phyloP scores from a whole-genome alignment of 2,888 invertebrate genomes.

The Mimachlamys varia region DNA sequence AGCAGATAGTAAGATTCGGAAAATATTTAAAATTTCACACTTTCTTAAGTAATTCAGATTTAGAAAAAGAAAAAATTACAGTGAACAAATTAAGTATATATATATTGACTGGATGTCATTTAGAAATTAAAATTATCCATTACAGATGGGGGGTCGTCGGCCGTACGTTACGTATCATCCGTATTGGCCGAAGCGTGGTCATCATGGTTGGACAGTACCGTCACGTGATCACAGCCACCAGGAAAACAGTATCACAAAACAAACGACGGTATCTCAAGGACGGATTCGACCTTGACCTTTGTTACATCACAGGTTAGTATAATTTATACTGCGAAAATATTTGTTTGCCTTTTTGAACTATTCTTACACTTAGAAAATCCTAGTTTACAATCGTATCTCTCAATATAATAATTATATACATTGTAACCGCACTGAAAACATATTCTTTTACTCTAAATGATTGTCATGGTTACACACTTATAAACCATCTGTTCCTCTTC shows the following conservation, averaged over 20 bases:
- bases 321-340: not conserved
- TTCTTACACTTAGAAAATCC: no score
- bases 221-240: constrained; percentile 80
- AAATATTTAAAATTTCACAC: no score
- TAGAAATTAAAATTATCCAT: not conserved
- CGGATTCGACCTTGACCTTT: constrained; percentile 83
- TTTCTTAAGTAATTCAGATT: no score
- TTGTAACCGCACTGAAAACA: no score
- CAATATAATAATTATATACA: no score
- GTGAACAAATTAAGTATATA: no score
- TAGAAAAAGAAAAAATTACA: no score
- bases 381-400: no score
- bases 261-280: constrained; percentile 82
- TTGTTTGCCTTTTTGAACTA: not conserved
- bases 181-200: constrained; percentile 79
- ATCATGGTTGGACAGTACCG: constrained; percentile 80
- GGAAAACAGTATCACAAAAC: constrained; percentile 83
- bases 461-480: not conserved
- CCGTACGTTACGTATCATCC: constrained; percentile 80
- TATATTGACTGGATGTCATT: no score
- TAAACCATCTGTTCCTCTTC: constrained; percentile 50
- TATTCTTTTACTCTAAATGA: no score
- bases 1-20: no score
- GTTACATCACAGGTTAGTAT: constrained; percentile 82
- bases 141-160: constrained; percentile 76